phyloP scores from a whole-genome alignment of 64 coral and sea anemone species.

The Exaiptasia diaphana region DNA sequence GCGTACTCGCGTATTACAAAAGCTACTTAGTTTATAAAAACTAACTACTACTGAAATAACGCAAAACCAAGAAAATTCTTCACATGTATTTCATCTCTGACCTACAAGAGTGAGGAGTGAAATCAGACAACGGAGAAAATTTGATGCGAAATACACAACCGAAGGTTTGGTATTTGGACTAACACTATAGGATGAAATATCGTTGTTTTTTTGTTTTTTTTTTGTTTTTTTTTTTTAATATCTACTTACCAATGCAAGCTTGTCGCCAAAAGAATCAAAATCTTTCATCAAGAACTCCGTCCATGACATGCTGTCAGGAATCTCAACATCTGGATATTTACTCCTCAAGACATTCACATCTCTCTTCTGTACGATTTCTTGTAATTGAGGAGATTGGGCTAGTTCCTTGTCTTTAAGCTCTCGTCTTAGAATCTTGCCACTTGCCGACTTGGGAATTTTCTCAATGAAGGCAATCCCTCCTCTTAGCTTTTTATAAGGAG shows the following conservation, averaged over 20 bases:
- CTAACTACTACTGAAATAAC: too few species aligned
- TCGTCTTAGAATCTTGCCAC: conserved; percentile 57
- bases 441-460: conserved; percentile 20
- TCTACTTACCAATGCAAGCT: conserved; percentile 46
- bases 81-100: too few species aligned
- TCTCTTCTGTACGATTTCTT: neutral
- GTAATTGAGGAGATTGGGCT: neutral
- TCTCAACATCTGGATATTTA: conserved; percentile 37
- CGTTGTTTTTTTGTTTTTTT: too few species aligned
- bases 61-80: too few species aligned
- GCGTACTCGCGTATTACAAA: too few species aligned
- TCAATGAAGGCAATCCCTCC: conserved; percentile 56
- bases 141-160: too few species aligned
- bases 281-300: conserved; percentile 37
- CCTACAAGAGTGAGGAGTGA: too few species aligned
- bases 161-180: too few species aligned
- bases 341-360: conserved; percentile 24
- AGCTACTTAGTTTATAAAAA: too few species aligned
- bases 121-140: too few species aligned
- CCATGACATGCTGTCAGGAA: conserved; percentile 49
- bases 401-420: conserved; percentile 5
- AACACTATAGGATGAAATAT: too few species aligned
- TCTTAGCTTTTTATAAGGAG: conserved; percentile 51
- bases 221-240: too few species aligned
- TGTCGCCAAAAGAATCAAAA: conserved; percentile 46